These are phyloP conservation scores for Caenorhabditis sinica DNA, from an alignment of 2,888 invertebrate genomes.

Conservation along the genomic window DNA sequence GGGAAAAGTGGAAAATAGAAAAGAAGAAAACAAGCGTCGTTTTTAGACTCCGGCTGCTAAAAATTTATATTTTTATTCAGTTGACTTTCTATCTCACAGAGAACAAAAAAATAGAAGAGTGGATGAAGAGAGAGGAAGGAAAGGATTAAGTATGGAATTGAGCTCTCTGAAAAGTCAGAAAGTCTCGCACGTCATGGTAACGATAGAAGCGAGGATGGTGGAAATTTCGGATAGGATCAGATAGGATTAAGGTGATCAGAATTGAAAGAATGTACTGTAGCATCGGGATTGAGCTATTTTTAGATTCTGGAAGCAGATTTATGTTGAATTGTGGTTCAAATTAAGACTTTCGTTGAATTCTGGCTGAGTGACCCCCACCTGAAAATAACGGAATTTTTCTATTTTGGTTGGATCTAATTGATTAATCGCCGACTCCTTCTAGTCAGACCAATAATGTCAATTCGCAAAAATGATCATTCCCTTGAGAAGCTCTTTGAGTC, in stretches of 20 bases:
- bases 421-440: too few relatives aligned
- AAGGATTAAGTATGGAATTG: background rate
- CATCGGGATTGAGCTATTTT: background rate
- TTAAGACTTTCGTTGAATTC: too few relatives aligned
- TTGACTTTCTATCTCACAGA: background rate
- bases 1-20: background rate
- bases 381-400: too few relatives aligned
- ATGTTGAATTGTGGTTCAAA: too few relatives aligned
- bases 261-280: background rate
- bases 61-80: constrained; percentile 15
- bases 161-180: background rate
- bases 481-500: background rate
- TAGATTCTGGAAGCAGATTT: too few relatives aligned
- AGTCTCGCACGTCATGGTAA: background rate
- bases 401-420: too few relatives aligned
- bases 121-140: background rate
- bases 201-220: background rate
- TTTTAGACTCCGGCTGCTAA: constrained; percentile 20
- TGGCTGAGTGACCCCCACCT: too few relatives aligned
- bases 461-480: too few relatives aligned
- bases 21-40: constrained; percentile 1
- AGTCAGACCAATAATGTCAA: too few relatives aligned
- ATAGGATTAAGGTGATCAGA: background rate
- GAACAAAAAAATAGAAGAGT: background rate
- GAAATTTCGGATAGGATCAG: background rate